These are phyloP conservation scores for Recurvirostra avosetta DNA, from an alignment of 2,113 vertebrate genomes.

Conservation along the genomic window DNA sequence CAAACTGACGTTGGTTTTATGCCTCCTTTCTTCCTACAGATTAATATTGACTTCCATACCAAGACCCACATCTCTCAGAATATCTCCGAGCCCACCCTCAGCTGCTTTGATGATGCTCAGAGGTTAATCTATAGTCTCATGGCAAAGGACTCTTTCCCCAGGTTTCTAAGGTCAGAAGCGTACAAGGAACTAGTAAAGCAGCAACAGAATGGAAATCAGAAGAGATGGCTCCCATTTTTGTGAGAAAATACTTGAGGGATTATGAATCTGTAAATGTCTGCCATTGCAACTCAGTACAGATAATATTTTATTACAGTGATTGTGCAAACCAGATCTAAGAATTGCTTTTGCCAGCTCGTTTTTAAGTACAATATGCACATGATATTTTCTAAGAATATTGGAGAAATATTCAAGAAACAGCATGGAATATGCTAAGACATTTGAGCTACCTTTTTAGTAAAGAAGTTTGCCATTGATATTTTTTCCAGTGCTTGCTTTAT, in stretches of 20 bases:
- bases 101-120: conserved; percentile 81
- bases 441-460: not conserved
- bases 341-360: not conserved
- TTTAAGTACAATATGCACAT: not conserved
- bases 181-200: conserved; percentile 74
- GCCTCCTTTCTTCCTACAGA: conserved; percentile 64
- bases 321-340: not conserved
- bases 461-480: not conserved
- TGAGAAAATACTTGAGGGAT: not conserved
- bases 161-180: conserved; percentile 77
- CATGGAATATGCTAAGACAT: not conserved
- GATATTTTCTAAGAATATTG: not conserved
- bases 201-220: conserved; percentile 66
- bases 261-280: not conserved
- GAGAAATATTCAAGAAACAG: not conserved
- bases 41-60: conserved; percentile 81
- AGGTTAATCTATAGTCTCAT: conserved; percentile 75
- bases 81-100: conserved; percentile 70
- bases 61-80: conserved; percentile 73
- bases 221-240: conserved; percentile 72
- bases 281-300: not conserved
- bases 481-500: not conserved
- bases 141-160: conserved; percentile 81
- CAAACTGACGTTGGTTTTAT: not conserved
- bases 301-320: not conserved